Conservation (phyloP, 1,140 invertebrate species). For the Zaprionus davidi region DNA sequence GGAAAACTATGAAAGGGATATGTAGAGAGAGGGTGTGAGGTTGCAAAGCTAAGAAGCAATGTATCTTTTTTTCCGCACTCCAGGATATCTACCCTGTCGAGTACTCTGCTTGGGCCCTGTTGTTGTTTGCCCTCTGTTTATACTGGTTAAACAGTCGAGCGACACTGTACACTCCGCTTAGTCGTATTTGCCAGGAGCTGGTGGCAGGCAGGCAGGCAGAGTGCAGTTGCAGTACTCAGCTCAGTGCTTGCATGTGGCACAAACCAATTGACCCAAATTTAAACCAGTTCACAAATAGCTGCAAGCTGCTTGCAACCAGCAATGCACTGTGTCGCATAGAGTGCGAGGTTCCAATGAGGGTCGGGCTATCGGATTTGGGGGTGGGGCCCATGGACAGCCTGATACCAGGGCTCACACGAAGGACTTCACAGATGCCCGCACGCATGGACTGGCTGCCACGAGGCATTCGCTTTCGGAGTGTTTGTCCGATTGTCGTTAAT, state of each 20-base stretch:
- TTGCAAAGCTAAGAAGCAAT: background rate
- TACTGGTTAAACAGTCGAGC: conserved; percentile 27
- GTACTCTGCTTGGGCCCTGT: background rate
- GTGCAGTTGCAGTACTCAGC: conserved; percentile 35
- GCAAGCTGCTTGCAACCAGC: conserved; percentile 62
- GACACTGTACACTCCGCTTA: conserved; percentile 20
- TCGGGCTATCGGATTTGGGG: background rate
- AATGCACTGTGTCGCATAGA: conserved; percentile 12
- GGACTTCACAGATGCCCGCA: conserved; percentile 10
- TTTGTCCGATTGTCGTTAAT: conserved; percentile 50
- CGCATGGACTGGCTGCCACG: background rate
- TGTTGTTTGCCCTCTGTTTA: conserved; percentile 27
- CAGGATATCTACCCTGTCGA: conserved; percentile 15
- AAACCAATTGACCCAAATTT: conserved; percentile 80
- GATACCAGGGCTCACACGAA: background rate
- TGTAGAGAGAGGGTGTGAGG: background rate
- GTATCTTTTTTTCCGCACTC: background rate
- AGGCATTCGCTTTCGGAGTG: conserved; percentile 14
- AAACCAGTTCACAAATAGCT: conserved; percentile 72
- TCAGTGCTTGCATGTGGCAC: conserved; percentile 59
- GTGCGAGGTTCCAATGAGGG: background rate
- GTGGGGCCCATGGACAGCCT: background rate
- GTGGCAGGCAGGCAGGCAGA: conserved; percentile 1
- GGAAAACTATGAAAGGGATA: too few relatives aligned
- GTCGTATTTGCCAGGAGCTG: conserved; percentile 23